These are phyloP conservation scores for Anarsia innoxiella DNA, from an alignment of 2,888 invertebrate species.

Conservation along the genomic window DNA sequence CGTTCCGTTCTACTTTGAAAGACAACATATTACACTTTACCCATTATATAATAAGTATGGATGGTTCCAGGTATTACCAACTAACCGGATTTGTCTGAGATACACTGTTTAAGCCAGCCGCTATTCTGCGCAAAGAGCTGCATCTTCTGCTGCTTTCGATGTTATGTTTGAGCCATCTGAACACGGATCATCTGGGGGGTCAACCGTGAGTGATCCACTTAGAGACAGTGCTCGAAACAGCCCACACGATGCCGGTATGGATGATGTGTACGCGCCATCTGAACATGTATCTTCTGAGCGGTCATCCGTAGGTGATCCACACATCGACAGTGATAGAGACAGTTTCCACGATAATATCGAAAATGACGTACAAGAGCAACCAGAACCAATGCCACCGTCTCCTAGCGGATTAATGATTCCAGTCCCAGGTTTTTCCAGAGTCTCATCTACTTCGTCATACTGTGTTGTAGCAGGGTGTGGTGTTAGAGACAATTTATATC, in stretches of 20 bases:
- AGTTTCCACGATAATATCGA: neutral
- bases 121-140: neutral
- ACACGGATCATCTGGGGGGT: neutral
- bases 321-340: neutral
- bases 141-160: neutral
- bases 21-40: neutral
- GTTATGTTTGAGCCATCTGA: neutral
- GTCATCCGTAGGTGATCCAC: neutral
- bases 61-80: neutral
- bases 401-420: neutral
- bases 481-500: neutral
- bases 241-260: neutral
- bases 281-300: neutral
- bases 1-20: neutral
- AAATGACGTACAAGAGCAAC: neutral
- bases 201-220: neutral
- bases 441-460: neutral
- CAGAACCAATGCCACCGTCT: neutral
- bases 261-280: neutral
- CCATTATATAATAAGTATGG: neutral
- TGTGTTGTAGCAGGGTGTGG: slow-evolving; percentile 1
- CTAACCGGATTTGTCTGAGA: neutral
- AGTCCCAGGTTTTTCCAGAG: neutral
- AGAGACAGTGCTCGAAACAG: neutral
- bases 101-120: neutral